A percentile compares a stretch with the other conserved stretches of the same genome.
Evolutionary conservation across 2,888 invertebrate genomes (phyloP).

Genomic region (Operophtera brumata): DNA sequence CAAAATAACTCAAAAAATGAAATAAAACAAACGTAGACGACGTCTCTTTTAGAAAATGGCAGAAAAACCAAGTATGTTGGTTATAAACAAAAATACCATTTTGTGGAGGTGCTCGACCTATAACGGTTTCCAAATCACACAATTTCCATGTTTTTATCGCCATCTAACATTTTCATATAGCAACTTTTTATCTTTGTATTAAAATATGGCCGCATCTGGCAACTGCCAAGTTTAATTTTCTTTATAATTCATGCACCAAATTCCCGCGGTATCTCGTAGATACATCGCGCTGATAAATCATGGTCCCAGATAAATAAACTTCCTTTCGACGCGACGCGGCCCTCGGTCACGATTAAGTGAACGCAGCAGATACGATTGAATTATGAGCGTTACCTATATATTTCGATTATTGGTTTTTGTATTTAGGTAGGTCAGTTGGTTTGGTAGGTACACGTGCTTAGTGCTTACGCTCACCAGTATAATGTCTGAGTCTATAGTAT

Average conservation of each 20-base stretch:
- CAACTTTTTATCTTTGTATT: background rate
- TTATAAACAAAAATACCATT: background rate
- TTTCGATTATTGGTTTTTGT: background rate
- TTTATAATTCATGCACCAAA: conserved; percentile 6
- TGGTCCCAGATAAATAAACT: conserved; percentile 16
- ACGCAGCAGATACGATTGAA: conserved; percentile 18
- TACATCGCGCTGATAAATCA: conserved; percentile 21
- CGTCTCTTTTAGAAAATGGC: too few relatives aligned
- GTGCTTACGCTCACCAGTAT: too few relatives aligned
- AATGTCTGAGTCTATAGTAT: too few relatives aligned
- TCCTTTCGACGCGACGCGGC: conserved; percentile 6
- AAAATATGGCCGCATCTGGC: conserved; percentile 1
- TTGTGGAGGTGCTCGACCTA: background rate
- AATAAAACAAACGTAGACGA: too few relatives aligned
- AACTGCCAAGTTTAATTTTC: conserved; percentile 6
- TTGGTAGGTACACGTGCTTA: too few relatives aligned
- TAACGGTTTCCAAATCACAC: background rate
- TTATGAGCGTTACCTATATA: conserved; percentile 26
- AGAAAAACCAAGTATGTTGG: background rate
- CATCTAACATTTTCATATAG: too few relatives aligned
- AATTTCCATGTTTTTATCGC: background rate
- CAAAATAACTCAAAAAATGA: too few relatives aligned
- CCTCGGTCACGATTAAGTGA: conserved; percentile 21
- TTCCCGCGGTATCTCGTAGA: conserved; percentile 10
- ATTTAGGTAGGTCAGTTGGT: background rate